Percentiles rank a stretch among this genome's conserved stretches.
Conservation (phyloP, 1,140 invertebrate species). For the Pseudachorutes palmiensis region DNA sequence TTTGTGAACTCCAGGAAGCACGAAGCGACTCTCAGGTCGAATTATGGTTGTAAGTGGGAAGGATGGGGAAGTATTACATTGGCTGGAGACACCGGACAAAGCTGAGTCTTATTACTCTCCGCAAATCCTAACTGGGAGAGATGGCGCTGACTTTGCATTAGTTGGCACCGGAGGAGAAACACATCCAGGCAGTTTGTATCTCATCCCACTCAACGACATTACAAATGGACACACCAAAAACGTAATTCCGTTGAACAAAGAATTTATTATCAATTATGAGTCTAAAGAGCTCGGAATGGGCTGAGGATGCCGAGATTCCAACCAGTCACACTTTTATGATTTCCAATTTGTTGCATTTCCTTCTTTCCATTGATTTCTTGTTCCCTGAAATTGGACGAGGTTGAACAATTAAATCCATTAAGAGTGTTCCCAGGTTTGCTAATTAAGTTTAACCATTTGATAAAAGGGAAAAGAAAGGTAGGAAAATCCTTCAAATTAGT, state of each 20-base stretch:
- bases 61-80: slow-evolving; percentile 56
- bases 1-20: slow-evolving; percentile 35
- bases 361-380: no score
- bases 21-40: slow-evolving; percentile 47
- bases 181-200: slow-evolving; percentile 60
- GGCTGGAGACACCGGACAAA: slow-evolving; percentile 52
- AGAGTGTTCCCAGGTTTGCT: no score
- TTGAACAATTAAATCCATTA: no score
- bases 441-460: no score
- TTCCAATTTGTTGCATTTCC: no score
- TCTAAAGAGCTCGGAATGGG: neutral
- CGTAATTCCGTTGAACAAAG: slow-evolving; percentile 39
- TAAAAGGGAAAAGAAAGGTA: no score
- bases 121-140: slow-evolving; percentile 50
- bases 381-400: no score
- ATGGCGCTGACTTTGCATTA: slow-evolving; percentile 53
- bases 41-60: slow-evolving; percentile 63
- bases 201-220: slow-evolving; percentile 51
- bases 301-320: no score
- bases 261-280: slow-evolving; percentile 9
- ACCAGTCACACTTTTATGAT: no score
- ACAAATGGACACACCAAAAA: slow-evolving; percentile 49
- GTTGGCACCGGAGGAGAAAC: slow-evolving; percentile 68
- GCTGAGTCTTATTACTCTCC: slow-evolving; percentile 64
- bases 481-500: no score